These are phyloP conservation scores for Astyanax mexicanus DNA, from an alignment of 2,797 vertebrate species.

Conservation along the genomic window DNA sequence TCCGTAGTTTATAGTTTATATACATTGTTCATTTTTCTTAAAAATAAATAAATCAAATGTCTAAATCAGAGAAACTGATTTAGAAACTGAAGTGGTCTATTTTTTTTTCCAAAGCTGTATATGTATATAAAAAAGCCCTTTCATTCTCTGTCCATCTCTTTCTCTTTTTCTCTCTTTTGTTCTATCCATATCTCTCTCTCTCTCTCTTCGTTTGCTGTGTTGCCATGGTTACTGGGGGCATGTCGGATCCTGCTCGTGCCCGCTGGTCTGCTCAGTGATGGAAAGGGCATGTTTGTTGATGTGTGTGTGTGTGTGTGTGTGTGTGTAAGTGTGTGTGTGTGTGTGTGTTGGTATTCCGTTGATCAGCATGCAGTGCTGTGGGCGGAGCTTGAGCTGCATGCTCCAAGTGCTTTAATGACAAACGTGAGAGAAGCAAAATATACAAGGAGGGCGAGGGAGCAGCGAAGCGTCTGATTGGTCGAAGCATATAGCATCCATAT, in stretches of 20 bases:
- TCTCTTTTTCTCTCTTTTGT: conserved; percentile 14
- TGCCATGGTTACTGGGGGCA: conserved; percentile 49
- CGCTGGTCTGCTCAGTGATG: conserved; percentile 43
- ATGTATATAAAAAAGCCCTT: too few relatives aligned
- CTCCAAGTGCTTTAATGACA: conserved; percentile 35
- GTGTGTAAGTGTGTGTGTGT: conserved; percentile 32
- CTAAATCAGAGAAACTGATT: too few relatives aligned
- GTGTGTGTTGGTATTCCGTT: conserved; percentile 48
- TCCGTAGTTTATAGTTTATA: too few relatives aligned
- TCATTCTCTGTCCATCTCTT: conserved; percentile 33
- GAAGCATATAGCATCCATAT: not conserved
- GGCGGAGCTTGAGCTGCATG: conserved; percentile 43
- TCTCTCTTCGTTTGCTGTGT: conserved; percentile 50
- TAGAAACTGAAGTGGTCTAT: too few relatives aligned
- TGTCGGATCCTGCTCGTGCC: conserved; percentile 50
- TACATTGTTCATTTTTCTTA: too few relatives aligned
- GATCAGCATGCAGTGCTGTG: conserved; percentile 45
- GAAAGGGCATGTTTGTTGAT: conserved; percentile 45
- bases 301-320: conserved; percentile 34
- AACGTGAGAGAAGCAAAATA: conserved; percentile 2
- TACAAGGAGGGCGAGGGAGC: conserved; percentile 9
- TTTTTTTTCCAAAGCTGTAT: too few relatives aligned
- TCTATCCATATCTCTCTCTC: not conserved
- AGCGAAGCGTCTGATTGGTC: conserved; percentile 22
- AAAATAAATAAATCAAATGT: too few relatives aligned